Evolutionary conservation across 2,113 vertebrate species (phyloP), one percentile per base, ranked within the genome.

Genomic region (Okapia johnstoni): DNA sequence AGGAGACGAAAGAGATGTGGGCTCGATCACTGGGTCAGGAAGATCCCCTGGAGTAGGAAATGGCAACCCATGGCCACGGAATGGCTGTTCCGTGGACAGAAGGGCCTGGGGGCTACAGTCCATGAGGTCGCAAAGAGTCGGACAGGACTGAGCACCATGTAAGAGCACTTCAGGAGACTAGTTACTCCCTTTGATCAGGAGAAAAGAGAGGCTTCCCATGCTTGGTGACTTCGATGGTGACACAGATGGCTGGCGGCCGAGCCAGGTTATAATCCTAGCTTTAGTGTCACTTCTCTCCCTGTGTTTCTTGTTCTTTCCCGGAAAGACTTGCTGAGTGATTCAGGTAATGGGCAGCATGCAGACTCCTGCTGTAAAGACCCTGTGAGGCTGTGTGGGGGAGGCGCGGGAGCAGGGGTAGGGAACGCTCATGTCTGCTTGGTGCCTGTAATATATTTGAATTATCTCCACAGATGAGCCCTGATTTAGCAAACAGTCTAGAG

Each of bases 371-470:
- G 50, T 23, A 16, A 70, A 81, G 70, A 93, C 85, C 95, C 63
- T 46, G 63, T 40, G 94, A 77, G 84, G 97, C 61, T 26, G 1
- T 36, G 86, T 1, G 25, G 88, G 86, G 52, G 96, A 86, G 96
- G 60, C 40, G 9, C 9, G 0, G 63, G 88, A 21, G 88, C 19
- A 9, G 23, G n/a, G 73, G 28, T 30, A 60, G 87, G 90, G 83
- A 85, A 84, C 86, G 76, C 85, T 85, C 11, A 0, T 85, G 70
- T 80, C 94, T 96, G 98, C 95, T 93, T 85, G 90, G 36, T 91
- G 97, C 91, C 96, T 95, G 97, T 96, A 95, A 97, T 98, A 98
- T 97, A 98, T 97, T 97, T 98, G 98, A 98, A 93, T 98, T 97
- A 97, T 98, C 95, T 96, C 93, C 7, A 2, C 84, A 66, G 94